phyloP scores from a whole-genome alignment of 1,140 invertebrate species.

The Dermatophagoides farinae region DNA sequence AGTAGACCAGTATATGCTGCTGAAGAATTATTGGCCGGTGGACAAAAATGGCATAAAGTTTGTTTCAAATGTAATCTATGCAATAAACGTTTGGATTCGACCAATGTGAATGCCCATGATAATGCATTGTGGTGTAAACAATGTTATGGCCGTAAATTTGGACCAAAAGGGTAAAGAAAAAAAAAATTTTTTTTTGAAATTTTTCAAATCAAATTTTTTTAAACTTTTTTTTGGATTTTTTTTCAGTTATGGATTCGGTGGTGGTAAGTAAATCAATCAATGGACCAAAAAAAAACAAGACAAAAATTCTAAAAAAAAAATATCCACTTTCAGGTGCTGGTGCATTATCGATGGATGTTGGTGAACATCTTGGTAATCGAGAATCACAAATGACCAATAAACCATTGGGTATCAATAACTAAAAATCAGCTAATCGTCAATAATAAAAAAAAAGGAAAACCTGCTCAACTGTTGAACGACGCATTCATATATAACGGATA shows the following conservation, averaged over 20 bases:
- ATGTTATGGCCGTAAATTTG: constrained; percentile 91
- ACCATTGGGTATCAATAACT: background rate
- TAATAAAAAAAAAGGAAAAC: no score
- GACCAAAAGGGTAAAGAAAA: no score
- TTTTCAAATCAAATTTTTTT: constrained; percentile 71
- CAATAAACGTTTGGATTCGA: constrained; percentile 88
- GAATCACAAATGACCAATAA: constrained; percentile 2
- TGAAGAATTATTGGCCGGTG: constrained; percentile 87
- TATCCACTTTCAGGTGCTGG: no score
- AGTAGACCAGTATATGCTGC: constrained; percentile 95
- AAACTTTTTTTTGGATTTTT: background rate
- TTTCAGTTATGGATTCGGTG: constrained; percentile 11
- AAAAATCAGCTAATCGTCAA: background rate
- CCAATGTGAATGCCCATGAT: constrained; percentile 87
- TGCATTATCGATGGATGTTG: constrained; percentile 61
- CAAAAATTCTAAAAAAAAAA: no score
- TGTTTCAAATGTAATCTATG: constrained; percentile 98
- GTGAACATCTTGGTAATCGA: constrained; percentile 46
- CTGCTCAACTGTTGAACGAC: no score
- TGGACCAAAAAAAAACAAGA: no score
- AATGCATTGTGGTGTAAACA: constrained; percentile 86
- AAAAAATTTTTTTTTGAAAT: no score
- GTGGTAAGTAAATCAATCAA: no score
- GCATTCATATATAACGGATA: no score
- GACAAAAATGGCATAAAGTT: constrained; percentile 93